Base-by-base conservation (phyloP, 2,888 invertebrate species). In the Eristalis tenax region DNA sequence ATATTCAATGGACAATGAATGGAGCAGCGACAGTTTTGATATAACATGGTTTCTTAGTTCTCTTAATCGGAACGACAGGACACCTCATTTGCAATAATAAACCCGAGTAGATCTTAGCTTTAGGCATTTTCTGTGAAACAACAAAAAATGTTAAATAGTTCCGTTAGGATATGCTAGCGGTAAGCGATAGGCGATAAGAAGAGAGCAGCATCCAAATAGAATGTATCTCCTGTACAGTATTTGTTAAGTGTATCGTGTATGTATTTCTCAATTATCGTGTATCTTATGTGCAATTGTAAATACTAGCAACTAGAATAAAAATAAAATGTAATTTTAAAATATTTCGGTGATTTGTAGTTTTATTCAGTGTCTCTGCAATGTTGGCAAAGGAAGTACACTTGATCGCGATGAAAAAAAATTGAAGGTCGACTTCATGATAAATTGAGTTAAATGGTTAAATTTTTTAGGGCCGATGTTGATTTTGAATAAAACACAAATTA, bases 1-100 rank as follows among this genome's bases (percentile, higher is more conserved):
- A 92, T 93, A 88, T 93, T 93, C 88, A 93, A 92, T 89, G 91
- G 92, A 28, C 92, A 93, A 90, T 93, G 78, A 86, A 83, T n/a
- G 35, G 56, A 6, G 13, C 23, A 57, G 18, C 35, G 28, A 15
- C 35, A 35, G 18, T 22, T 65, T 6, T n/a, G 65, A 28, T 50
- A 28, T 50, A 57, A 40, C 57, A 56, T 4, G 69, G 69, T 74
- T 81, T 75, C 69, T 64, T 38, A 61, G 59, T 50, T 15, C 38
- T 50, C 40, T 38, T 3, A 70, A 71, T 68, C 63, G 59, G 71
- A 81, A 69, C 57, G 15, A 63, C 5, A 22, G 57, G 64, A 78
- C 22, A 50, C 69, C 23, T 26, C 32, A 69, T 59, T 74, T 70
- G 85, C 85, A 82, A 85, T 85, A 85, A 66, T 50, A 68, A 71